A percentile compares a stretch with the other conserved stretches of the same genome.
These are phyloP conservation scores for Thera britannica DNA, from an alignment of 2,888 invertebrate genomes.

Conservation along the genomic window DNA sequence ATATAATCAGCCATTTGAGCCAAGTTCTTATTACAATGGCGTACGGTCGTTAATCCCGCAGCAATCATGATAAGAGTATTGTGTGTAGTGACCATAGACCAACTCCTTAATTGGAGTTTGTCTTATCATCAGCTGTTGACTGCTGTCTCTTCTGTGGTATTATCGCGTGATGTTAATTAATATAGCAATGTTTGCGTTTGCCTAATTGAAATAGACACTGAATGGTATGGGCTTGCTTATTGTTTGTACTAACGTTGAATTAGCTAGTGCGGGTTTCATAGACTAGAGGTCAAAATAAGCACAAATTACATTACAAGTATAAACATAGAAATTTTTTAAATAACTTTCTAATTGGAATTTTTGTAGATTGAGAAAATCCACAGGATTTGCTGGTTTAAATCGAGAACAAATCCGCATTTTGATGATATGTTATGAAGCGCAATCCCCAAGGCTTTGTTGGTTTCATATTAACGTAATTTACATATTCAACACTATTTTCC, in stretches of 20 bases:
- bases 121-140: constrained; percentile 17
- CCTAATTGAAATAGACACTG: constrained; percentile 38
- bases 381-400: constrained; percentile 5
- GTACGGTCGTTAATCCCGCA: constrained; percentile 9
- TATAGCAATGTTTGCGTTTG: constrained; percentile 30
- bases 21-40: constrained; percentile 1
- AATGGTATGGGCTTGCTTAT: constrained; percentile 31
- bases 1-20: constrained; percentile 5
- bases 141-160: constrained; percentile 11
- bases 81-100: constrained; percentile 1
- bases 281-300: not conserved
- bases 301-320: too few species aligned
- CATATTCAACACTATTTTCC: constrained; percentile 55
- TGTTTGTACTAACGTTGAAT: constrained; percentile 13
- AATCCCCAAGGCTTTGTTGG: constrained; percentile 39
- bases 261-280: not conserved
- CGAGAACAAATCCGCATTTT: constrained; percentile 14
- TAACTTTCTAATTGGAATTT: not conserved
- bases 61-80: not conserved
- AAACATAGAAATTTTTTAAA: too few species aligned
- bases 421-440: constrained; percentile 28
- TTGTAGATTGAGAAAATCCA: not conserved
- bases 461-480: constrained; percentile 53
- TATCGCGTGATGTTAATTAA: constrained; percentile 38
- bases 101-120: constrained; percentile 12